A percentile compares a stretch with the other conserved stretches of the same genome.
phyloP scores from a whole-genome alignment of 2,113 vertebrate species.

The Nothoprocta pentlandii region DNA sequence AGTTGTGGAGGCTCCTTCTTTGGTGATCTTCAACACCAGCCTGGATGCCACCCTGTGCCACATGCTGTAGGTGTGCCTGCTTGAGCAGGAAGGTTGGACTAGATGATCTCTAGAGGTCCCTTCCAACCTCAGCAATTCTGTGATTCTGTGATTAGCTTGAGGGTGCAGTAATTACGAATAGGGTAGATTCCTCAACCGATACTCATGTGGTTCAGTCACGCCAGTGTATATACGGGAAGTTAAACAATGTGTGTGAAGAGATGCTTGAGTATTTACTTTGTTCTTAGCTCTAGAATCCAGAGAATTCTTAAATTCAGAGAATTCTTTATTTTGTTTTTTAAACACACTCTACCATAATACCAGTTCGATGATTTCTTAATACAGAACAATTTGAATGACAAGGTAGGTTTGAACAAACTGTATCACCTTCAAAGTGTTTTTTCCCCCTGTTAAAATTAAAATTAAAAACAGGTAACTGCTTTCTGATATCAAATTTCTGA shows the following conservation, averaged over 20 bases:
- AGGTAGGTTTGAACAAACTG: neutral
- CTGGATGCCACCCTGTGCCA: too few species aligned
- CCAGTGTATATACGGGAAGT: accelerated
- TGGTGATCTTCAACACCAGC: too few species aligned
- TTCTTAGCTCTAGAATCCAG: neutral
- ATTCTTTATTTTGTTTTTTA: neutral
- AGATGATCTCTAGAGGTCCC: too few species aligned
- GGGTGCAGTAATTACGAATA: neutral
- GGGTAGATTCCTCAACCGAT: neutral
- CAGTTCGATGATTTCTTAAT: neutral
- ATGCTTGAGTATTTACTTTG: neutral
- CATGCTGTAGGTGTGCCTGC: too few species aligned
- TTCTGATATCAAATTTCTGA: neutral
- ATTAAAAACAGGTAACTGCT: neutral
- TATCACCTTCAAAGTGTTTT: neutral
- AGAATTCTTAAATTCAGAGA: neutral
- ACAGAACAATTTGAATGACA: neutral
- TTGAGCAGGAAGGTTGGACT: too few species aligned
- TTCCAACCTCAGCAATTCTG: too few species aligned
- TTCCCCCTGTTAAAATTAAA: neutral
- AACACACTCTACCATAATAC: neutral
- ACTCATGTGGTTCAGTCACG: neutral
- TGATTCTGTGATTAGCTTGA: neutral
- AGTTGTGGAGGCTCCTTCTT: too few species aligned
- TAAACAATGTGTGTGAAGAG: neutral